These are phyloP conservation scores for Ptilonorhynchus violaceus DNA, from an alignment of 2,113 vertebrate species.

Conservation along the genomic window DNA sequence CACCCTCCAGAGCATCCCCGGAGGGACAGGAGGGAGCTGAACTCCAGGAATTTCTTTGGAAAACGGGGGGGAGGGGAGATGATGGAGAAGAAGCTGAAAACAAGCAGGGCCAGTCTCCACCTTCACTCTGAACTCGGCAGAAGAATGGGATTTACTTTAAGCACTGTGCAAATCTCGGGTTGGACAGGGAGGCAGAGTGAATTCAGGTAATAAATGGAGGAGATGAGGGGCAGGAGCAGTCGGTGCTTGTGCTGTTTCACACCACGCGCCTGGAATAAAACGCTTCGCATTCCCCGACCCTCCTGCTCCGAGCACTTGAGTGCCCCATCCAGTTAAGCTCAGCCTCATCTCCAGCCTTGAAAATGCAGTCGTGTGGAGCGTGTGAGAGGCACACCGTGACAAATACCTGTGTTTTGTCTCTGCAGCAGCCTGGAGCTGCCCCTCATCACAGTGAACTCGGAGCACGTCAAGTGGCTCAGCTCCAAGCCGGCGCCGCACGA, in stretches of 20 bases:
- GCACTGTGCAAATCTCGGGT: neutral
- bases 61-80: no score
- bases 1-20: neutral
- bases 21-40: neutral
- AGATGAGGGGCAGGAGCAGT: neutral
- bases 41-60: neutral
- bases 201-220: neutral
- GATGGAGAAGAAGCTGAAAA: neutral
- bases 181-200: neutral
- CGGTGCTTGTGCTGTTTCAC: neutral
- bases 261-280: accelerated
- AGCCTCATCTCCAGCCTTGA: neutral
- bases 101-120: accelerated
- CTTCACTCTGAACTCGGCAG: neutral
- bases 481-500: conserved; percentile 46
- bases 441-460: neutral
- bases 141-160: neutral
- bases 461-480: conserved; percentile 3
- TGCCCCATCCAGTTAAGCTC: neutral
- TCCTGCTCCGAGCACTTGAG: neutral
- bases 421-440: conserved; percentile 15
- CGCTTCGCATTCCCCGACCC: neutral
- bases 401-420: neutral
- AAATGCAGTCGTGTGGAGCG: neutral
- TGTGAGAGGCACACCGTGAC: neutral